A percentile compares a stretch with the other conserved stretches of the same genome.
Conservation (phyloP, 2,113 vertebrate species). For the Lophura nycthemera region DNA sequence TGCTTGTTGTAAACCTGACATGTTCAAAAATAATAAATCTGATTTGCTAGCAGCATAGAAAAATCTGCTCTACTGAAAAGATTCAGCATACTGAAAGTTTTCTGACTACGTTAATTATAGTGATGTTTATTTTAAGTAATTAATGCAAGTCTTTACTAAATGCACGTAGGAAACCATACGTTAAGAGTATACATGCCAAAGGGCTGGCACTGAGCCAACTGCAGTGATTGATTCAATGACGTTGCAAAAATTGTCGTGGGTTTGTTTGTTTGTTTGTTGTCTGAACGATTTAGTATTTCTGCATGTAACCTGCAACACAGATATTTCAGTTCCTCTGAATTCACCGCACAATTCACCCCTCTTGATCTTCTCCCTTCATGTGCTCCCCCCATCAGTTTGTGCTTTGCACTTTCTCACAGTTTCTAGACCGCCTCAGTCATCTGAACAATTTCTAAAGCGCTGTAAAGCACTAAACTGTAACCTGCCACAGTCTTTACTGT, state of each 20-base stretch:
- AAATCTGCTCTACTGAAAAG: background rate
- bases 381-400: conserved; percentile 27
- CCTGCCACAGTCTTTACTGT: background rate
- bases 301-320: background rate
- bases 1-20: background rate
- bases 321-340: background rate
- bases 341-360: conserved; percentile 29
- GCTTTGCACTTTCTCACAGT: conserved; percentile 9
- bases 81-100: background rate
- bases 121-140: background rate
- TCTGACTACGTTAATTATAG: background rate
- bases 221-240: background rate
- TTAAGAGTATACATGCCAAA: background rate
- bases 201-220: background rate
- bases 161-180: background rate
- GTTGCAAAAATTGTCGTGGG: background rate
- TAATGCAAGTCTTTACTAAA: background rate
- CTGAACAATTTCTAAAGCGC: background rate
- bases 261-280: background rate
- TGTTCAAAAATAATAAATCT: background rate
- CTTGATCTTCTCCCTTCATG: conserved; percentile 27
- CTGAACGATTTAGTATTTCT: conserved; percentile 1
- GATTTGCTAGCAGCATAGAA: background rate
- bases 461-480: conserved; percentile 21
- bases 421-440: background rate